These are phyloP conservation scores for Agrotis ipsilon DNA, from an alignment of 2,888 invertebrate species.

Conservation along the genomic window DNA sequence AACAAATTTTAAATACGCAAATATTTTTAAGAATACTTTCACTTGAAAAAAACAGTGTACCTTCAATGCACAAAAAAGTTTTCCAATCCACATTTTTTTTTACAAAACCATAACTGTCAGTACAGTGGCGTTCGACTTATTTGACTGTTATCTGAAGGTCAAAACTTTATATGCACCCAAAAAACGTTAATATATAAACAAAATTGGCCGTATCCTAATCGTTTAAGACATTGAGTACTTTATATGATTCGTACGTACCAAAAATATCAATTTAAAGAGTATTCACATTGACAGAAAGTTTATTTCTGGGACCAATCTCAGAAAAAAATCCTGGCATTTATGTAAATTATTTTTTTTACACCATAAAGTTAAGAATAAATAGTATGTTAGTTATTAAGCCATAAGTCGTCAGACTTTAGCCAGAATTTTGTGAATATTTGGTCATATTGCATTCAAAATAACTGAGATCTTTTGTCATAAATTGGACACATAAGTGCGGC, in stretches of 20 bases:
- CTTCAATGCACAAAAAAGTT: background rate
- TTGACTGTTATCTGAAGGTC: slow-evolving; percentile 44
- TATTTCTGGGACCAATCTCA: slow-evolving; percentile 24
- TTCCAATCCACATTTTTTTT: background rate
- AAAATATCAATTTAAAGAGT: slow-evolving; percentile 53
- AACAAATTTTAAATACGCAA: no score
- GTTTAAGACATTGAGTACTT: slow-evolving; percentile 61
- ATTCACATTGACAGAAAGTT: slow-evolving; percentile 18
- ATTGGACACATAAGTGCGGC: slow-evolving; percentile 17
- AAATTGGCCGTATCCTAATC: slow-evolving; percentile 58
- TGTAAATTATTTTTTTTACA: slow-evolving; percentile 28
- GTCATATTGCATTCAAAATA: slow-evolving; percentile 38
- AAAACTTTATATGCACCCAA: slow-evolving; percentile 61
- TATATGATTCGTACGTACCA: slow-evolving; percentile 63
- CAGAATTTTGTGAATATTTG: slow-evolving; percentile 27
- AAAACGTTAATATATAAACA: slow-evolving; percentile 53
- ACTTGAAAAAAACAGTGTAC: background rate
- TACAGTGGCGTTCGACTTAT: slow-evolving; percentile 27
- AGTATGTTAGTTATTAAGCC: slow-evolving; percentile 12
- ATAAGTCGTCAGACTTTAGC: slow-evolving; percentile 28
- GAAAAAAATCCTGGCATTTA: background rate
- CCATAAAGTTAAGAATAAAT: slow-evolving; percentile 51
- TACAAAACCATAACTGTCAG: slow-evolving; percentile 6
- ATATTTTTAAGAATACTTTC: background rate
- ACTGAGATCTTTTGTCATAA: slow-evolving; percentile 15